Conservation (phyloP, 1,140 invertebrate genomes). For the Pteromalus puparum region DNA sequence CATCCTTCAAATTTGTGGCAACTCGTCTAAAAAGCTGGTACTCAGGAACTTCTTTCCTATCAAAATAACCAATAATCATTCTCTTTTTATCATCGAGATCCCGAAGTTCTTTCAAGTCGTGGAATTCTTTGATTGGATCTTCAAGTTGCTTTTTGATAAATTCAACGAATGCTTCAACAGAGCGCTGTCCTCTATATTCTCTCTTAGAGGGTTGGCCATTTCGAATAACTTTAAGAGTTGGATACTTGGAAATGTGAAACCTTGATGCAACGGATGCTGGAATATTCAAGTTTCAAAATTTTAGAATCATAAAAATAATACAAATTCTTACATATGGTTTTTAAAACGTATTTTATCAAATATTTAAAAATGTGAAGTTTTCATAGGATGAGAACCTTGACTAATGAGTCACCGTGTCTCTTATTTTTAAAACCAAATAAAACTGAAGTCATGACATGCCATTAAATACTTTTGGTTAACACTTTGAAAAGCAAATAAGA, state of each 20-base stretch:
- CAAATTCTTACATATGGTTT: too few relatives aligned
- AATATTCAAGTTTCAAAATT: conserved; percentile 39
- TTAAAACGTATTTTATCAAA: too few relatives aligned
- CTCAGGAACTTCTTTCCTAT: conserved; percentile 85
- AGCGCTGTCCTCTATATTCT: conserved; percentile 93
- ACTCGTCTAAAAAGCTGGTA: conserved; percentile 89
- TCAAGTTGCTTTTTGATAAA: conserved; percentile 94
- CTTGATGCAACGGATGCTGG: conserved; percentile 87
- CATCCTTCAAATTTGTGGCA: conserved; percentile 93
- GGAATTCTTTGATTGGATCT: conserved; percentile 91
- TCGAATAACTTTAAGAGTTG: conserved; percentile 96
- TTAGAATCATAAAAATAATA: neutral
- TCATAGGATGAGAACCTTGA: too few relatives aligned
- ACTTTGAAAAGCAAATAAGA: too few relatives aligned
- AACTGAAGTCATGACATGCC: too few relatives aligned
- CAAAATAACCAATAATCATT: conserved; percentile 96
- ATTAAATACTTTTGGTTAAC: too few relatives aligned
- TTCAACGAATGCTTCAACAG: conserved; percentile 89
- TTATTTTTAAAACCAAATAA: too few relatives aligned
- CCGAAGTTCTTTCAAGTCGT: conserved; percentile 84
- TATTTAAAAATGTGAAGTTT: too few relatives aligned
- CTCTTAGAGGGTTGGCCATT: conserved; percentile 95
- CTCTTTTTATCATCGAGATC: conserved; percentile 92
- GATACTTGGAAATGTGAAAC: conserved; percentile 99
- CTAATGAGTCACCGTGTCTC: too few relatives aligned